Evolutionary conservation across 2,797 vertebrate species (phyloP), one percentile per base, ranked within the genome.

Genomic region (Ctenosaura bakeri): DNA sequence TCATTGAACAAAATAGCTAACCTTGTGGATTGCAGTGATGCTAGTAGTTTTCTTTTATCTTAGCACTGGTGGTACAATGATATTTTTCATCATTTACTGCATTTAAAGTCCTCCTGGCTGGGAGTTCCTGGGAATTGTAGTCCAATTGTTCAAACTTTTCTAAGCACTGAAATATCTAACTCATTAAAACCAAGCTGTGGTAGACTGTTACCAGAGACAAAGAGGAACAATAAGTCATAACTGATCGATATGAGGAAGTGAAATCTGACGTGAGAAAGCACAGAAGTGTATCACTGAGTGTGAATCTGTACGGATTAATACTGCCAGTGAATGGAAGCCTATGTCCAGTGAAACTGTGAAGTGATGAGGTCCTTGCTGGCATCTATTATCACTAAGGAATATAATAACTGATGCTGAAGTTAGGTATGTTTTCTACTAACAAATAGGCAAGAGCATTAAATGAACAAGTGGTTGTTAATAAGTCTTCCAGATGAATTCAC

Each of bases 21-120:
- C 83, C 82, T 86, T 46, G 88, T 26, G 79, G 88, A 90, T 79
- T 14, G 81, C 77, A 91, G 66, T 88, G n/a, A 50, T 91, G 54
- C 22, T 74, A 66, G 3, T 56, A 91, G 88, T 64, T 79, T 74
- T 89, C 16, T 90, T 88, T 84, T 87, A 69, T 69, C 26, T 69
- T 12, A 9, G 26, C 66, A 69, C 66, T 69, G 66, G 29, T 69
- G 66, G 1, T 69, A 32, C 8, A 69, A 29, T 69, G 66, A 12
- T 29, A 8, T 10, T 69, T 66, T 69, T 32, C 26, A 69, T 69
- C 26, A 32, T 29, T 69, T 69, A 69, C 66, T 32, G 32, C 9
- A 69, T 32, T 29, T 69, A 69, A 69, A 4, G 10, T 69, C 26
- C 26, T 69, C 66, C 24, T 69, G 66, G 26, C 66, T 69, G 66